These are phyloP conservation scores for Gallinago jamesoni DNA, from an alignment of 2,113 vertebrate species.

Conservation along the genomic window DNA sequence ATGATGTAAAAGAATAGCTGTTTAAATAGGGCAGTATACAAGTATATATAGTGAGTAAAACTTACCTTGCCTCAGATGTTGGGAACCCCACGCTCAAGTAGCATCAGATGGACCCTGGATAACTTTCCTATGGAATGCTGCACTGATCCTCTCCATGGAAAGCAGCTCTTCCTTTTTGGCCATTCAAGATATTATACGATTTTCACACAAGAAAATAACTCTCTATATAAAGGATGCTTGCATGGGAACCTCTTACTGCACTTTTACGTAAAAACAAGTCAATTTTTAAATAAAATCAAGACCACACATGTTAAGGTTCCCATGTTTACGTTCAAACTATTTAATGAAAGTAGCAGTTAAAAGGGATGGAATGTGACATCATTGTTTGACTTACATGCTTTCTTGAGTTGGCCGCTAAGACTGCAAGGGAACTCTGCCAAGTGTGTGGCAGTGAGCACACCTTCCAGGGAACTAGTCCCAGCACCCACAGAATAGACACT, in stretches of 20 bases:
- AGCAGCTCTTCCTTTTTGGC: neutral
- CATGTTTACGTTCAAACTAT: neutral
- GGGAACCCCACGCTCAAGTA: neutral
- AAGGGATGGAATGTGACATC: neutral
- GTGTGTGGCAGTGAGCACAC: neutral
- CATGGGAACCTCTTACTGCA: neutral
- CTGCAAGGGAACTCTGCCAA: neutral
- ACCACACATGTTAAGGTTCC: neutral
- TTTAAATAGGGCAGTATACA: neutral
- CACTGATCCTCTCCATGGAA: neutral
- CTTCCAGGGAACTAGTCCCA: neutral
- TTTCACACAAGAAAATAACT: neutral
- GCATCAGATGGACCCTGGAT: neutral
- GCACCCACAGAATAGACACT: neutral
- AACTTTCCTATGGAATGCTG: neutral
- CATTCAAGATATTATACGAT: neutral
- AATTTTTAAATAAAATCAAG: neutral
- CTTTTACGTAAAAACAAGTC: neutral
- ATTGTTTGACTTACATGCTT: neutral
- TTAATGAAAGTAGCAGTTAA: neutral
- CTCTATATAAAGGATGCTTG: neutral
- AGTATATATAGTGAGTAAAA: neutral
- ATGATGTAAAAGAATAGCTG: neutral
- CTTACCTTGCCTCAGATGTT: neutral
- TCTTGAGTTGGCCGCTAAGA: neutral